phyloP scores from a whole-genome alignment of 2,888 invertebrate species.

The Drosophila neonasuta region DNA sequence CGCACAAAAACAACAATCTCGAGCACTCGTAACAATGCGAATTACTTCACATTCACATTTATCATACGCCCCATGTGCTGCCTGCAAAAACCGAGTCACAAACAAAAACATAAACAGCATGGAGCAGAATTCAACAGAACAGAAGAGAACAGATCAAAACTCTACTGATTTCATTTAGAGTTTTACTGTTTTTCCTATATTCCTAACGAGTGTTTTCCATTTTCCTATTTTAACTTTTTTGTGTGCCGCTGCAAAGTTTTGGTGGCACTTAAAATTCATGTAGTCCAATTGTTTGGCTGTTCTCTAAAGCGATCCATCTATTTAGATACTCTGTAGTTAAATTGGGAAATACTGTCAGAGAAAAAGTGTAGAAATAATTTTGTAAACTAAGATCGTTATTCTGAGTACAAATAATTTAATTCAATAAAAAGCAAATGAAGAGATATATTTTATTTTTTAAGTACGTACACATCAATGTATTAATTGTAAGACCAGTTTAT shows the following conservation, averaged over 20 bases:
- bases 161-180: constrained; percentile 52
- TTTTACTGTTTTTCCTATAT: constrained; percentile 24
- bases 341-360: no score
- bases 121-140: not conserved
- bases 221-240: constrained; percentile 26
- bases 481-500: no score
- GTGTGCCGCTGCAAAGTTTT: constrained; percentile 35
- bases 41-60: constrained; percentile 62
- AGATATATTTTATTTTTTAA: no score
- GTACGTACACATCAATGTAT: no score
- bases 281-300: constrained; percentile 51
- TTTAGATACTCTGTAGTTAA: constrained; percentile 20
- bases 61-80: constrained; percentile 68
- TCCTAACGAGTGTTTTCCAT: constrained; percentile 6
- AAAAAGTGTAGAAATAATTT: not conserved
- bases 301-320: constrained; percentile 14
- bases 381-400: not conserved
- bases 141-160: constrained; percentile 21
- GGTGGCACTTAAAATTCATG: constrained; percentile 59
- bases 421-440: no score
- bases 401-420: not conserved
- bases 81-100: constrained; percentile 32
- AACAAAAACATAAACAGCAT: constrained; percentile 22
- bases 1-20: constrained; percentile 27
- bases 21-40: constrained; percentile 39